A percentile compares a stretch with the other conserved stretches of the same genome.
Conservation (phyloP, 2,113 vertebrate species). For the Gobius niger region DNA sequence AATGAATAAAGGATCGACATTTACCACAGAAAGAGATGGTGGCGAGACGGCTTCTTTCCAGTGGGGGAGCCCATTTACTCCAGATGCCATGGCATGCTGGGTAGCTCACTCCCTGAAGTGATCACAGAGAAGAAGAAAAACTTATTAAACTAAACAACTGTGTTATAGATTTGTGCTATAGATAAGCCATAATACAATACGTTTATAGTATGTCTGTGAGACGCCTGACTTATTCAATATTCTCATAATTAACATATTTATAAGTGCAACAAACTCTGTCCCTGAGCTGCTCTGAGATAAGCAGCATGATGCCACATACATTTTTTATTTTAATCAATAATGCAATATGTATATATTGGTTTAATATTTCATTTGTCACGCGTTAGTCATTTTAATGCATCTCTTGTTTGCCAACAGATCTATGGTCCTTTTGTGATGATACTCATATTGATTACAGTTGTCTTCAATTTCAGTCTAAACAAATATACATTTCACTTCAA, state of each 20-base stretch:
- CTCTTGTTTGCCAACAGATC: slow-evolving; percentile 12
- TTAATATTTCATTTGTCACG: neutral
- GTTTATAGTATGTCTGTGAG: neutral
- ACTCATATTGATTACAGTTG: slow-evolving; percentile 48
- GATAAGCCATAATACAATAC: too few relatives aligned
- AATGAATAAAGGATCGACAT: slow-evolving; percentile 11
- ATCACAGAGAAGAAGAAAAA: slow-evolving; percentile 13
- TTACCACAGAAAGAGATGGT: slow-evolving; percentile 98
- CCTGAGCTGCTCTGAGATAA: slow-evolving; percentile 42
- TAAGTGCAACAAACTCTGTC: neutral
- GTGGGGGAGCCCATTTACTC: slow-evolving; percentile 98
- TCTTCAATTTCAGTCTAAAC: slow-evolving; percentile 47
- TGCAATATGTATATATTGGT: neutral
- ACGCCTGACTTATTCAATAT: slow-evolving; percentile 27
- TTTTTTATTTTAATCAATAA: too few relatives aligned
- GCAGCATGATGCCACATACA: slow-evolving; percentile 2
- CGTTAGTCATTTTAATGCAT: neutral
- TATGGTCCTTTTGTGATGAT: slow-evolving; percentile 38
- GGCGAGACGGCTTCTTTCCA: slow-evolving; percentile 94
- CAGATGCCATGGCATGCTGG: slow-evolving; percentile 98
- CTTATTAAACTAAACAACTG: neutral
- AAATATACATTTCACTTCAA: slow-evolving; percentile 8
- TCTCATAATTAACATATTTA: slow-evolving; percentile 44
- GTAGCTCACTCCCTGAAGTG: slow-evolving; percentile 92
- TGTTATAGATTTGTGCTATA: neutral